Conservation (phyloP, 1,140 invertebrate species). For the Drosophila sechellia region DNA sequence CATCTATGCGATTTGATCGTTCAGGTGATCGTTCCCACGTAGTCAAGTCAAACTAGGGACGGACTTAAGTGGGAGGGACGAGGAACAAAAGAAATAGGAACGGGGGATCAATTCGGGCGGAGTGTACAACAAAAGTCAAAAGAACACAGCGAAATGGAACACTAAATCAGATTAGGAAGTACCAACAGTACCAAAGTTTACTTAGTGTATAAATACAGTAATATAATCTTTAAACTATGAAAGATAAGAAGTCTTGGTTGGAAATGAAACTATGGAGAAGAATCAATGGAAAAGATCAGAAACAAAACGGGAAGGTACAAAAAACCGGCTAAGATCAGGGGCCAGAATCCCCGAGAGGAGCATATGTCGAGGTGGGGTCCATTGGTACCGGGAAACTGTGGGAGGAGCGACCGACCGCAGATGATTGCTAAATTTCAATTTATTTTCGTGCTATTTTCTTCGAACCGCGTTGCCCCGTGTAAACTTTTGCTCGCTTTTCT, state of each 20-base stretch:
- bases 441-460: constrained; percentile 41
- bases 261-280: not conserved
- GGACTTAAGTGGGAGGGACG: not conserved
- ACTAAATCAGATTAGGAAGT: not conserved
- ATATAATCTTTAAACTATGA: too few species aligned
- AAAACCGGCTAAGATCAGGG: not conserved
- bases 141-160: not conserved
- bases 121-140: not conserved
- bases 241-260: too few species aligned
- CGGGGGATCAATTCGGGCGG: not conserved
- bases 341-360: too few species aligned
- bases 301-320: not conserved
- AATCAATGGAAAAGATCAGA: not conserved
- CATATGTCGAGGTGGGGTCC: not conserved
- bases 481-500: constrained; percentile 34
- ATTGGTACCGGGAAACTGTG: constrained; percentile 3
- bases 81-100: not conserved
- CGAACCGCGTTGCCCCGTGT: constrained; percentile 40
- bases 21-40: constrained; percentile 22
- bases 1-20: constrained; percentile 8
- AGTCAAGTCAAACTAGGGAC: not conserved
- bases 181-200: too few species aligned
- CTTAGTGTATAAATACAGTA: too few species aligned
- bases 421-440: constrained; percentile 56
- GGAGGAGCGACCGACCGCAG: constrained; percentile 20